These are phyloP conservation scores for Dioctria linearis DNA, from an alignment of 2,888 invertebrate species.

Conservation along the genomic window DNA sequence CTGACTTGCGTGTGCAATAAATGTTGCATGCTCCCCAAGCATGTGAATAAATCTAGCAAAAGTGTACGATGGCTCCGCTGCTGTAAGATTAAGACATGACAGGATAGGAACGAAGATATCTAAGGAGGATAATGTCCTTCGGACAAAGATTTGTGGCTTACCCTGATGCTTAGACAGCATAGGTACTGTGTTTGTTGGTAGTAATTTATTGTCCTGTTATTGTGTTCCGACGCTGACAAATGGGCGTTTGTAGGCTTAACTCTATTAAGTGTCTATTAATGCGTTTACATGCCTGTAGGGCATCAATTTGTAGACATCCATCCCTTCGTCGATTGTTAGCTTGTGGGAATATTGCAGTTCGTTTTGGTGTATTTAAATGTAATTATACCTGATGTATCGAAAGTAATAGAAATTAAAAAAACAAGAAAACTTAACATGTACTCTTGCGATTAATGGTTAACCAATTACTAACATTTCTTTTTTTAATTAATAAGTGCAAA, in stretches of 20 bases:
- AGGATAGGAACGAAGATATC: slow-evolving; percentile 37
- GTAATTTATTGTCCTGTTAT: slow-evolving; percentile 60
- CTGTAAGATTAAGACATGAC: slow-evolving; percentile 49
- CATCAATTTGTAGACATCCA: slow-evolving; percentile 30
- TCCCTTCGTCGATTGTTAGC: background rate
- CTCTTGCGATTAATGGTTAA: no score
- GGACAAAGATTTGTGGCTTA: slow-evolving; percentile 50
- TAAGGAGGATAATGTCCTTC: slow-evolving; percentile 49
- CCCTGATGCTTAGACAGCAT: slow-evolving; percentile 40
- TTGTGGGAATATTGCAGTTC: background rate
- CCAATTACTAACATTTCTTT: no score
- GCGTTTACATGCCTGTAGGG: slow-evolving; percentile 53
- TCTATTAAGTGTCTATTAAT: slow-evolving; percentile 62
- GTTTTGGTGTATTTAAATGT: background rate
- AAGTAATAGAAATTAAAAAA: no score
- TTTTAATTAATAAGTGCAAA: no score
- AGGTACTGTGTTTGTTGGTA: slow-evolving; percentile 1
- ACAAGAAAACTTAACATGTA: no score
- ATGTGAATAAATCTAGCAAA: slow-evolving; percentile 47
- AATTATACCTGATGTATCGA: no score
- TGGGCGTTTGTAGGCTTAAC: slow-evolving; percentile 58
- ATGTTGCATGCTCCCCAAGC: slow-evolving; percentile 41
- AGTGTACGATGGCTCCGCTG: background rate
- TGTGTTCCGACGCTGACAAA: slow-evolving; percentile 61
- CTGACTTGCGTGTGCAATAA: slow-evolving; percentile 35